Conservation (phyloP, 2,888 invertebrate species). For the Tipula lateralis region DNA sequence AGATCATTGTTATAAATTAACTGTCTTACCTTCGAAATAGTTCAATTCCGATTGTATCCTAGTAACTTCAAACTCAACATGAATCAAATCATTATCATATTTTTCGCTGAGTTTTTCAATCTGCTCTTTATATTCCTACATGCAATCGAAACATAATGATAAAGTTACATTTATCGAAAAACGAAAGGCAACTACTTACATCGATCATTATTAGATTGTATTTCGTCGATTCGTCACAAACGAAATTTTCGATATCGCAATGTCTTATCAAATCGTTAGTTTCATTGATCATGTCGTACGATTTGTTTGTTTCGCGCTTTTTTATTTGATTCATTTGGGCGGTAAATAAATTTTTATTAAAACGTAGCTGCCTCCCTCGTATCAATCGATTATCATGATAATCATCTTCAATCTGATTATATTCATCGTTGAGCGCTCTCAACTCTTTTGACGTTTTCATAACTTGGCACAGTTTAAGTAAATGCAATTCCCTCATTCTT, state of each 20-base stretch:
- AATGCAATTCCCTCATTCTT: neutral
- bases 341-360: neutral
- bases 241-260: neutral
- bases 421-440: neutral
- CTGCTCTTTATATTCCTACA: neutral
- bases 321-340: neutral
- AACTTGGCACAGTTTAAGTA: neutral
- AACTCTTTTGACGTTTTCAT: neutral
- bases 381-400: neutral
- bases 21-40: neutral
- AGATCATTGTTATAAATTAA: neutral
- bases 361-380: neutral
- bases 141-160: neutral
- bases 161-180: neutral
- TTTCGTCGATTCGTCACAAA: neutral
- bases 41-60: neutral
- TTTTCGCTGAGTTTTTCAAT: neutral
- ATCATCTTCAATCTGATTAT: neutral
- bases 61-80: neutral
- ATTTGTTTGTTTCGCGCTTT: neutral
- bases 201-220: neutral
- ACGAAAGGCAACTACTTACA: neutral
- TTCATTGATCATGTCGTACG: neutral
- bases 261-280: neutral
- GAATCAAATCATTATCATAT: neutral